Base-by-base conservation (phyloP, 2,113 vertebrate genomes). In the Apistogramma diplotaenia region DNA sequence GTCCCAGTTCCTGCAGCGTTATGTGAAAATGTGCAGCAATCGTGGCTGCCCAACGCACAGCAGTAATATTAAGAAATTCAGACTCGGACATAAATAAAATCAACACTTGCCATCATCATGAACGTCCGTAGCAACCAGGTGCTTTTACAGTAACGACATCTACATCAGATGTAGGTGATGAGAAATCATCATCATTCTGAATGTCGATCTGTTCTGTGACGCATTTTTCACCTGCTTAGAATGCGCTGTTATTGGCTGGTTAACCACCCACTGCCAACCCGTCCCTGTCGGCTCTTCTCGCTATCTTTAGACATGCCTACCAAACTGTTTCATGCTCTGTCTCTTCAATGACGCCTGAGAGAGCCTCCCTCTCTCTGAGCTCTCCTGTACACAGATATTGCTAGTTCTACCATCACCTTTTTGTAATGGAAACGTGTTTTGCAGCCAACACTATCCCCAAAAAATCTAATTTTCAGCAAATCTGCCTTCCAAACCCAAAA, bases 221-320 rank as follows among this genome's bases (percentile, higher is more conserved):
- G 80, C 88, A 86, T 84, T 73, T 85, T 84, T 81, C 84, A 89
- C 86, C 90, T 85, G 80, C 87, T 91, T 78, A 76, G 78, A 72
- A 92, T 87, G 82, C 86, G 75, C 78, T 6, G 86, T 89, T 87
- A 85, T 71, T 37, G 65, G 74, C 86, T 83, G 86, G 83, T 91
- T 89, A 88, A 83, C 87, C 87, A 84, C 88, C 87, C 82, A 82
- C 86, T 27, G 62, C 70, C 86, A 83, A n/a, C 80, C 59, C 37
- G 33, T 84, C 65, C 81, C 83, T 87, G 85, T 84, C 81, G 21
- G 81, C 74, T 86, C 83, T 49, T 60, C 84, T 81, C 86, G 76
- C 91, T 89, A 92, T 90, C 91, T 90, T 92, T 91, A 91, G 90
- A 91, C 74, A 81, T 85, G 85, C 87, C 84, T 87, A 49, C 81